These are phyloP conservation scores for Saccopteryx bilineata DNA, from an alignment of 2,113 vertebrate species.

Conservation along the genomic window DNA sequence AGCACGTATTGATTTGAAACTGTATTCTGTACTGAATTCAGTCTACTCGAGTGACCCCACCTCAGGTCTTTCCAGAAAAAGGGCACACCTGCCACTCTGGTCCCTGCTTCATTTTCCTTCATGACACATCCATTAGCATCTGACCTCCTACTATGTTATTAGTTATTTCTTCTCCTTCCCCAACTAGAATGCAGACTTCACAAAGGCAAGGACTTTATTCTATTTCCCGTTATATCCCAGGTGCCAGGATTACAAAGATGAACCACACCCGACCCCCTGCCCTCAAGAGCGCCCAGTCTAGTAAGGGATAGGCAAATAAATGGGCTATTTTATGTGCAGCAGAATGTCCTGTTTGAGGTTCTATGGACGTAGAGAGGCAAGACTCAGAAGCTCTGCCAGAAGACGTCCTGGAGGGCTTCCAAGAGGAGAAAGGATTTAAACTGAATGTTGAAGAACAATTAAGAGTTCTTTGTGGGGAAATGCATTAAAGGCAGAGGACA, in stretches of 20 bases:
- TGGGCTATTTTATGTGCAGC: background rate
- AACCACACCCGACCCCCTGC: background rate
- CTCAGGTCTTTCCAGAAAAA: background rate
- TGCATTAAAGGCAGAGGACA: background rate
- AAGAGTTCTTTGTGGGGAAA: background rate
- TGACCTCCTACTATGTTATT: background rate
- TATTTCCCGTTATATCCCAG: background rate
- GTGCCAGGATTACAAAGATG: slow-evolving; percentile 6
- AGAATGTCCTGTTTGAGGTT: background rate
- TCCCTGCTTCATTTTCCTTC: slow-evolving; percentile 1
- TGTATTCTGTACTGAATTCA: background rate
- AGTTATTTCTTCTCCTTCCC: background rate
- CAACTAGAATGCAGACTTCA: background rate
- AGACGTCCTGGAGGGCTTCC: background rate
- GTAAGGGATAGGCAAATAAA: background rate
- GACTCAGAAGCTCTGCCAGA: background rate
- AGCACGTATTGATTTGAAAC: background rate
- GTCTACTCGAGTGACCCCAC: background rate
- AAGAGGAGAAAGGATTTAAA: background rate
- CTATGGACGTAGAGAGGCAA: background rate
- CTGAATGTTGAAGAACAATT: background rate
- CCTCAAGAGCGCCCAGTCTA: background rate
- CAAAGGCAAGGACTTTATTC: background rate
- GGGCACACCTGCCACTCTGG: background rate
- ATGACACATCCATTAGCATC: background rate